Evolutionary conservation across 2,797 vertebrate genomes (phyloP), one percentile per base, ranked within the genome.

Genomic region (Peromyscus eremicus): DNA sequence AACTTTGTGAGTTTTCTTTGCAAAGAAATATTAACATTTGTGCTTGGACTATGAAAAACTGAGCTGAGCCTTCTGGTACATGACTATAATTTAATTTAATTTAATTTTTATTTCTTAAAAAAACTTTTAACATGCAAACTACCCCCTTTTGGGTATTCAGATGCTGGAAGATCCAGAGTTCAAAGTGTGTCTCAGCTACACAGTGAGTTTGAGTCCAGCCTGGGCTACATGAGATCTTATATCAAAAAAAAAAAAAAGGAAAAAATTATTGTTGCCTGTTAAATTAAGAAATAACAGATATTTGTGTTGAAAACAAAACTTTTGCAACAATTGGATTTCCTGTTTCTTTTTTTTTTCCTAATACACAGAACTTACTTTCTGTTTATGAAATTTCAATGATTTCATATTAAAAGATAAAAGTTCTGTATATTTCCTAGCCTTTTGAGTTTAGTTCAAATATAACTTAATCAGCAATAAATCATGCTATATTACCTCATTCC

Each of bases 401-500:
- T 82, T 96, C 79, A 84, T 79, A 87, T 55, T 77, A 11, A 95
- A 96, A 91, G 43, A 25, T 89, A 29, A 86, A 86, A 85, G 29
- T 43, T 81, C 27, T 93, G 13, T 23, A 37, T 83, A 85, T 89
- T 94, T 80, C 32, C 49, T 93, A 73, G 12, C 27, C 43, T 52
- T 60, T 1, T 93, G 46, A 93, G 37, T 73, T 34, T 94, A 88
- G 4, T 85, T 75, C 60, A 87, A 91, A 94, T 75, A 79, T 37
- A 92, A 32, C 7, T 93, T 76, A 92, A 88, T 92, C 12, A 92
- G 21, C 68, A 90, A 49, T 46, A 92, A 88, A 27, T 75, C 70
- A 76, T 75, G 83, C 46, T 94, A 5, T 88, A 70, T 46, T 92
- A 79, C 37, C 25, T 76, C 40, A 16, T 23, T 70, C 10, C 60